Evolutionary conservation across 2,797 vertebrate genomes (phyloP).

Genomic region (Parauchenoglanis ngamensis): DNA sequence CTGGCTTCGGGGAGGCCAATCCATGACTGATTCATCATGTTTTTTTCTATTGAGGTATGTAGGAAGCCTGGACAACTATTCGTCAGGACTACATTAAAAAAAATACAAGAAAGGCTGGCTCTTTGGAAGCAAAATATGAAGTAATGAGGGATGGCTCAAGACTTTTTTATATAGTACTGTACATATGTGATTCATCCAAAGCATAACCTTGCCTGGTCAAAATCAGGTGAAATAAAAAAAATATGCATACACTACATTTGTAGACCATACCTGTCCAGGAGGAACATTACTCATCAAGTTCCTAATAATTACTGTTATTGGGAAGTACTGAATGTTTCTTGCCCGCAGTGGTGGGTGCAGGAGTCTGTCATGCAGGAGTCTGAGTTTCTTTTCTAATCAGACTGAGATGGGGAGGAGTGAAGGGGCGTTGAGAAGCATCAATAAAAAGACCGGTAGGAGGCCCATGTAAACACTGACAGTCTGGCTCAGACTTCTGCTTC

Average conservation of each 20-base stretch:
- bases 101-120: too few species aligned
- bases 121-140: too few species aligned
- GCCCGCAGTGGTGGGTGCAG: background rate
- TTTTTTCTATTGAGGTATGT: too few species aligned
- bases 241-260: background rate
- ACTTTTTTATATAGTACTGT: too few species aligned
- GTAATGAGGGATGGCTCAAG: too few species aligned
- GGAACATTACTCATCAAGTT: background rate
- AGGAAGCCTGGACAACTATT: too few species aligned
- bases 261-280: background rate
- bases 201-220: background rate
- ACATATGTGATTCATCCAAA: background rate
- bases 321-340: background rate
- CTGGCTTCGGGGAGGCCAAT: too few species aligned
- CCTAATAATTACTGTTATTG: background rate
- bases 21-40: too few species aligned
- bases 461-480: background rate
- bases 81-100: too few species aligned
- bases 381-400: background rate
- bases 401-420: background rate
- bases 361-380: background rate
- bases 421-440: background rate
- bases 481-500: background rate
- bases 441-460: background rate
- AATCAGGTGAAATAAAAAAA: background rate